These are phyloP conservation scores for Heliocidaris erythrogramma DNA, from an alignment of 35 echinoderm and acorn worm genomes.

Conservation along the genomic window DNA sequence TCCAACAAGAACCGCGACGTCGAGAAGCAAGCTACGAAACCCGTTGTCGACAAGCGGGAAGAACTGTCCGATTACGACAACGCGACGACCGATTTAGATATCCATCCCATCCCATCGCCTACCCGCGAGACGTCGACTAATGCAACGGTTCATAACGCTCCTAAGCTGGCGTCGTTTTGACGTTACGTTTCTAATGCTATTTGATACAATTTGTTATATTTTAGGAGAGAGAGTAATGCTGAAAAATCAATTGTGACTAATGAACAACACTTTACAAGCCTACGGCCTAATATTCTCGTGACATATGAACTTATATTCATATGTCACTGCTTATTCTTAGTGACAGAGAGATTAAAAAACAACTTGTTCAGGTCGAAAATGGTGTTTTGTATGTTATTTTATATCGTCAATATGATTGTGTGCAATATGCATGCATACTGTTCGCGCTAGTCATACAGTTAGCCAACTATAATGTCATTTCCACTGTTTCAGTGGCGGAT, in stretches of 20 bases:
- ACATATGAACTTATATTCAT: too few species aligned
- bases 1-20: not conserved
- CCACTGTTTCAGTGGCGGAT: too few species aligned
- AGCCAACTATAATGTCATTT: too few species aligned
- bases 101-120: not conserved
- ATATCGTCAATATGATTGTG: not conserved
- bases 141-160: not conserved
- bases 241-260: not conserved
- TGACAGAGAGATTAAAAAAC: not conserved
- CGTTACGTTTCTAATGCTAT: not conserved
- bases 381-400: not conserved
- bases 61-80: conserved; percentile 44
- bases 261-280: not conserved
- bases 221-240: not conserved
- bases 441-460: too few species aligned
- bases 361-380: not conserved
- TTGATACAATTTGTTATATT: not conserved
- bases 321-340: not conserved
- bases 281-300: not conserved
- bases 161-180: conserved; percentile 17
- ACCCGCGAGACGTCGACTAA: not conserved
- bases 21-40: not conserved
- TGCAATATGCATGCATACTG: not conserved
- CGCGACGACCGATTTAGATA: conserved; percentile 3
- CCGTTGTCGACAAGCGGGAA: not conserved